Evolutionary conservation across 1,140 invertebrate genomes (phyloP).

Genomic region (Parasteatoda tepidariorum): DNA sequence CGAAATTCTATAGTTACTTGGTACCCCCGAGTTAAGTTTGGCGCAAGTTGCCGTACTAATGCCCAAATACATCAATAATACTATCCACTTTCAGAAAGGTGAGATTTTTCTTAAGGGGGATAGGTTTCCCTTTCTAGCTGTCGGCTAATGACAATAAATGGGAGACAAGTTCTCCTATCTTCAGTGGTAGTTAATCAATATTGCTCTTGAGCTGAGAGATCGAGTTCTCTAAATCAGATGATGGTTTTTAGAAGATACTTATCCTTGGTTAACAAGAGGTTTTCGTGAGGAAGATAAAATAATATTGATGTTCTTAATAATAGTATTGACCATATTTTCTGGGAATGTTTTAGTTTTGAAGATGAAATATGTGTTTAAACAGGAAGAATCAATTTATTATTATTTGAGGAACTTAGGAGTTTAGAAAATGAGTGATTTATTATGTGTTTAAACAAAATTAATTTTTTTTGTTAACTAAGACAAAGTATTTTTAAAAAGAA

Average conservation of each 20-base stretch:
- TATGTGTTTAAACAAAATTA: too few relatives aligned
- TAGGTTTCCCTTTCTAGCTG: too few relatives aligned
- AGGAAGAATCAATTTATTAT: too few relatives aligned
- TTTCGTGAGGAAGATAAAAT: neutral
- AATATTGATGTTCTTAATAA: constrained; percentile 3
- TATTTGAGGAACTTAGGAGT: too few relatives aligned
- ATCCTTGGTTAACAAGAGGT: neutral
- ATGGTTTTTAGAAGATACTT: neutral
- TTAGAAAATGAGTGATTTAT: too few relatives aligned
- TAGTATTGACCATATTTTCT: neutral
- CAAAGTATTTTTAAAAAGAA: too few relatives aligned
- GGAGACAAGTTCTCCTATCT: constrained; percentile 2
- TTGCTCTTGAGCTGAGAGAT: neutral
- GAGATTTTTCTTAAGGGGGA: neutral
- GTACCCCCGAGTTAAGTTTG: neutral
- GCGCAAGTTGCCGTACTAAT: neutral
- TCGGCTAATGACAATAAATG: constrained; percentile 38
- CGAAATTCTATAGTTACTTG: constrained; percentile 12
- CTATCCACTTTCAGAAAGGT: neutral
- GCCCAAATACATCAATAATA: constrained; percentile 25
- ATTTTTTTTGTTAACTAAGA: too few relatives aligned
- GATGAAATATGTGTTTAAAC: too few relatives aligned
- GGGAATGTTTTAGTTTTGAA: neutral
- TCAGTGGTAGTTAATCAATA: constrained; percentile 22
- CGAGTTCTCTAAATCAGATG: neutral